These are phyloP conservation scores for Ursus arctos DNA, from an alignment of 2,113 vertebrate species.

Conservation along the genomic window DNA sequence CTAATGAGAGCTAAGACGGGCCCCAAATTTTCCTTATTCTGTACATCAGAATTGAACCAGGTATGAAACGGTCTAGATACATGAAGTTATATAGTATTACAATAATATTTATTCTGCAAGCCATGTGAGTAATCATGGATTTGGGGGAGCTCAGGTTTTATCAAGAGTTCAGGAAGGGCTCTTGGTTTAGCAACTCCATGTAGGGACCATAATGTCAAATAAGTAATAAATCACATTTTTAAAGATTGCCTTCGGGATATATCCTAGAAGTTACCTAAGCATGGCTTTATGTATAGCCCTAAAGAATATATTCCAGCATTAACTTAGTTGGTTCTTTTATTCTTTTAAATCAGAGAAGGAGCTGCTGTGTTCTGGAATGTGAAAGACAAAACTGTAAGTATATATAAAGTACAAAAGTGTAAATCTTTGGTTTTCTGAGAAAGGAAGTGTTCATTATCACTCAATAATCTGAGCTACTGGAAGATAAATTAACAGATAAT, in stretches of 20 bases:
- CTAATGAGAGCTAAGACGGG: background rate
- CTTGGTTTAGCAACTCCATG: background rate
- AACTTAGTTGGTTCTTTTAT: slow-evolving; percentile 79
- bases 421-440: background rate
- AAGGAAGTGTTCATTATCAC: background rate
- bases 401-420: slow-evolving; percentile 28
- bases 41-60: background rate
- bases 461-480: background rate
- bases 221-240: background rate
- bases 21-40: background rate
- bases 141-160: background rate
- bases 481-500: background rate
- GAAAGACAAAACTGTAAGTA: slow-evolving; percentile 95
- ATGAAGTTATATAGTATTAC: background rate
- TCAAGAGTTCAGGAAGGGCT: background rate
- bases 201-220: background rate
- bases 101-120: background rate
- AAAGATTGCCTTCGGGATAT: background rate
- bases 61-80: background rate
- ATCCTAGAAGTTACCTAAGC: background rate
- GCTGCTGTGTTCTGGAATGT: slow-evolving; percentile 99
- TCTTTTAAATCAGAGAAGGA: slow-evolving; percentile 93
- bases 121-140: background rate
- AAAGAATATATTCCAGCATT: slow-evolving; percentile 16
- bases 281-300: background rate